Evolutionary conservation across 2,888 invertebrate genomes (phyloP), one percentile per base, ranked within the genome.

Genomic region (Leptopterna dolabrata): DNA sequence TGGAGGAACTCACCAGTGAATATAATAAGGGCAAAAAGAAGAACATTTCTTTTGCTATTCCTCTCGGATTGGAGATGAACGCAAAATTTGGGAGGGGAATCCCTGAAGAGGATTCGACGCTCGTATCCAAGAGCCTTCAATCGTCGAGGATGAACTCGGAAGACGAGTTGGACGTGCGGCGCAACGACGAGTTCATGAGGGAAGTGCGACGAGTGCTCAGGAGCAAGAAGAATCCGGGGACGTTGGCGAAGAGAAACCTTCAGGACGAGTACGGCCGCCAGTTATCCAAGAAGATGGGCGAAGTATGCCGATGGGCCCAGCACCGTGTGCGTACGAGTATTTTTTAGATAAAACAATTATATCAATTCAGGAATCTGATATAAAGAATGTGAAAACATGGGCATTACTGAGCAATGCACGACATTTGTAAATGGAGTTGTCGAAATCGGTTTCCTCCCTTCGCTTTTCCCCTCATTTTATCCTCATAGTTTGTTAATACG

Each of bases 51-150:
- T 24, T 45, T 14, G 9, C 45, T n/a, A 43, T 45, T 4, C 81
- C 81, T 27, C 36, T 81, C 2, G 81, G 81, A n/a, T 29, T 55
- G 24, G 81, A 81, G 24, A 55, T 55, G n/a, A 81, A 81, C 55
- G 43, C 45, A 78, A 78, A 45, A 24, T 13, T 78, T 24, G 45
- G 41, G 14, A 45, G 2, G 7, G 78, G 14, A 27, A 43, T 14
- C 14, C 4, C 9, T 13, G 45, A 78, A 0, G 78, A 78, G 11
- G 45, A 24, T 19, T 78, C 78, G 14, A 78, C 43, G n/a, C 9
- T 7, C 43, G 41, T 43, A 11, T 19, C 63, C 9, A 63, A 63
- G 63, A 63, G 63, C 24, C 11, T 63, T 0, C 63, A 9, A 63
- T 24, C 63, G 24, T 63, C 63, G 63, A 19, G 24, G 0, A 24